phyloP scores from a whole-genome alignment of 2,888 invertebrate species.

The Alentia gelatinosa region DNA sequence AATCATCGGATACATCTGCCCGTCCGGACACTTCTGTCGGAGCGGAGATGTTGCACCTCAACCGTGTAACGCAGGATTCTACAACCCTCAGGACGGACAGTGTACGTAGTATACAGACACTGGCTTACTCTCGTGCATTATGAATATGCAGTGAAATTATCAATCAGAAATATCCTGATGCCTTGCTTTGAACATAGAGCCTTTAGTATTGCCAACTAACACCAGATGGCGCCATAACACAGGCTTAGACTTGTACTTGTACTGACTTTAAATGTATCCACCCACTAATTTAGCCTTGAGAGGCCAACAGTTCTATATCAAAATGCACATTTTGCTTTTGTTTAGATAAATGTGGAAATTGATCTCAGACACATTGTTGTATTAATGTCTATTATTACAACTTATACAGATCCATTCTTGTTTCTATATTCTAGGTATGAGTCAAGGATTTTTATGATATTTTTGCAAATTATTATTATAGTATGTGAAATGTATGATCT shows the following conservation, averaged over 20 bases:
- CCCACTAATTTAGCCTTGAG: no score
- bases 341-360: no score
- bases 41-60: constrained; percentile 70
- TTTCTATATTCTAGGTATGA: neutral
- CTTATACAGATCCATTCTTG: neutral
- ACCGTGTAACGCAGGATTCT: constrained; percentile 71
- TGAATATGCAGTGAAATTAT: neutral
- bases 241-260: neutral
- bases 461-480: neutral
- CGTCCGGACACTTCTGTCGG: constrained; percentile 76
- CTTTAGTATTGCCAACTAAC: neutral
- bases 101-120: constrained; percentile 64
- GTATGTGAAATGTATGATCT: neutral
- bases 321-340: no score
- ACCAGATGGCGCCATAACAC: neutral
- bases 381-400: no score
- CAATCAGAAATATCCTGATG: neutral
- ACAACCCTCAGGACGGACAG: constrained; percentile 68
- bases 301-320: no score
- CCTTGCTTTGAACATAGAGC: neutral
- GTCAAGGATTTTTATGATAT: neutral
- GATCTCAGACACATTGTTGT: no score
- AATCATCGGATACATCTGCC: constrained; percentile 76
- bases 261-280: neutral
- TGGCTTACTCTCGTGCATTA: neutral